A percentile compares a stretch with the other conserved stretches of the same genome.
Conservation (phyloP, 1,140 invertebrate genomes). For the Drosophila malerkotliana region DNA sequence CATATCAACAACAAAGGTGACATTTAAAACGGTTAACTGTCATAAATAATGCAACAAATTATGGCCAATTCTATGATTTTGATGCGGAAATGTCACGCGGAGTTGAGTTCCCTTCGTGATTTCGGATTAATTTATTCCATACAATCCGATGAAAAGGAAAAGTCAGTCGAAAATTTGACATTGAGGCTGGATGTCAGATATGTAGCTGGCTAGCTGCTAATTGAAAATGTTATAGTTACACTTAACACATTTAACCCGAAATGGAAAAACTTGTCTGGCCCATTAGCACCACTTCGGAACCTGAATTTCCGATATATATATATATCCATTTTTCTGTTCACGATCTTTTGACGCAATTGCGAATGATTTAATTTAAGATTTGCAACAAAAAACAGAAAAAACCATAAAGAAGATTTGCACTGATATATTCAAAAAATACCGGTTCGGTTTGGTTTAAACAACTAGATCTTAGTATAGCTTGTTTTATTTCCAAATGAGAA, state of each 20-base stretch:
- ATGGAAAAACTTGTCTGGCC: conserved; percentile 50
- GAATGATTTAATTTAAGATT: conserved; percentile 35
- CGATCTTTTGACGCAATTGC: conserved; percentile 44
- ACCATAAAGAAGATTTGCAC: conserved; percentile 9
- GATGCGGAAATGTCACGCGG: conserved; percentile 61
- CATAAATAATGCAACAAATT: conserved; percentile 68
- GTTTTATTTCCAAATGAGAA: conserved; percentile 8
- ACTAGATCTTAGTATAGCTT: conserved; percentile 3
- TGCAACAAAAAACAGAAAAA: background rate
- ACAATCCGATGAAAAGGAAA: conserved; percentile 34
- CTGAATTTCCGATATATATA: conserved; percentile 26
- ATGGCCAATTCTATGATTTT: conserved; percentile 23
- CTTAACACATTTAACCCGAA: conserved; percentile 50
- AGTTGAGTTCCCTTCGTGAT: conserved; percentile 18
- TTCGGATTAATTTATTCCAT: conserved; percentile 13
- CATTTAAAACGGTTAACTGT: conserved; percentile 50
- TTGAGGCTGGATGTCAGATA: conserved; percentile 17
- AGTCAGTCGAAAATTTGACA: conserved; percentile 48
- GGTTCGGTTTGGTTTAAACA: background rate
- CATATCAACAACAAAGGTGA: conserved; percentile 30
- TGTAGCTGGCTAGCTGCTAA: conserved; percentile 30
- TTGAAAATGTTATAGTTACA: conserved; percentile 63
- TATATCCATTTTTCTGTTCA: conserved; percentile 16
- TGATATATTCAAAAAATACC: conserved; percentile 7
- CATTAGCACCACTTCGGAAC: conserved; percentile 50